Evolutionary conservation across 2,888 invertebrate species (phyloP).

Genomic region (Encarsia formosa): DNA sequence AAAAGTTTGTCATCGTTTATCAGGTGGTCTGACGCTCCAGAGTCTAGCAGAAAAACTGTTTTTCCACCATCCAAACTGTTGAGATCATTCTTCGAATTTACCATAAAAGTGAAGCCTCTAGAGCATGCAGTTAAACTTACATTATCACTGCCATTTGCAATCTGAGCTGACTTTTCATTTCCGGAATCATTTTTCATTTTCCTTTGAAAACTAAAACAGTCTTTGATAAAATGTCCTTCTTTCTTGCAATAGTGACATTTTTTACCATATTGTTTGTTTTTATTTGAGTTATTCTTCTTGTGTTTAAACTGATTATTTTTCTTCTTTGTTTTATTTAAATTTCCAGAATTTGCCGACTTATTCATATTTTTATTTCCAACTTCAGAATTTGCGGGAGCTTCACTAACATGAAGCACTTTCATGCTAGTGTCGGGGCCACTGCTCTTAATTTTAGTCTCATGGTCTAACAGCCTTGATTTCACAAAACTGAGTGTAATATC

Average conservation of each 20-base stretch:
- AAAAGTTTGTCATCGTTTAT: constrained; percentile 1
- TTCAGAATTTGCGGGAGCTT: neutral
- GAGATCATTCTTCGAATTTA: neutral
- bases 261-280: neutral
- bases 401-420: constrained; percentile 36
- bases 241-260: constrained; percentile 1
- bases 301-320: too few relatives aligned
- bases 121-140: neutral
- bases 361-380: neutral
- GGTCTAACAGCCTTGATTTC: constrained; percentile 34
- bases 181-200: neutral
- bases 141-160: neutral
- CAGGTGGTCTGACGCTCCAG: constrained; percentile 6
- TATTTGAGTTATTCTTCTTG: neutral
- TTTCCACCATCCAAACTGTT: neutral
- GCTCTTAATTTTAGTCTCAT: constrained; percentile 29
- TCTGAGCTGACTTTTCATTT: neutral
- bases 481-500: constrained; percentile 41
- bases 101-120: neutral
- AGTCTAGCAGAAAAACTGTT: constrained; percentile 1
- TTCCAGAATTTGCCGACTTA: too few relatives aligned
- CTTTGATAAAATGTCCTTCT: neutral
- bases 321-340: too few relatives aligned
- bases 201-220: neutral
- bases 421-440: constrained; percentile 31